Evolutionary conservation across 2,797 vertebrate genomes (phyloP).

Genomic region (Nyctibius grandis): DNA sequence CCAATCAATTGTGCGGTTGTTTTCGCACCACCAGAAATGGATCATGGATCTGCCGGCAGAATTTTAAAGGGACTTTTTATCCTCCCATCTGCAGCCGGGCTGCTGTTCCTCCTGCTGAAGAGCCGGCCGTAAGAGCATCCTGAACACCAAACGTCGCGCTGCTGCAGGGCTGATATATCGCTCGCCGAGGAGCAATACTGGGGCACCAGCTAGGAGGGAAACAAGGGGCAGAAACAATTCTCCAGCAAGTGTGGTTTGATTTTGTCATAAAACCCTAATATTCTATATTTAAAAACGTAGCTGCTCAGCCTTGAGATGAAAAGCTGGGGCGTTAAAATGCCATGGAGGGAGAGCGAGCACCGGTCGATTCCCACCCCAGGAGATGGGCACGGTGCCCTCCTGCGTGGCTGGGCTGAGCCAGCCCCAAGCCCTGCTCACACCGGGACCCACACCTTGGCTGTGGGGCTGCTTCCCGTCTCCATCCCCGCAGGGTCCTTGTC

Average conservation of each 20-base stretch:
- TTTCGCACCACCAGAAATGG: slow-evolving; percentile 18
- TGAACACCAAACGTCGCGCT: background rate
- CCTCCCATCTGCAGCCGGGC: slow-evolving; percentile 3
- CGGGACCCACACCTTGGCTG: background rate
- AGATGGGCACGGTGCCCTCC: accelerated
- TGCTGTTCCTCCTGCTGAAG: slow-evolving; percentile 39
- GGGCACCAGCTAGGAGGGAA: slow-evolving; percentile 1
- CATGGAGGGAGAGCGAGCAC: accelerated
- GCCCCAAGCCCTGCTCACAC: background rate
- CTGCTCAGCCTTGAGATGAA: background rate
- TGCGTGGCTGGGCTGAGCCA: background rate
- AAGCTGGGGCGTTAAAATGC: background rate
- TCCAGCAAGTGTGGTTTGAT: slow-evolving; percentile 59
- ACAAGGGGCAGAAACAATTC: slow-evolving; percentile 45
- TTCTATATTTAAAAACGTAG: slow-evolving; percentile 9
- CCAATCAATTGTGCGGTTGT: slow-evolving; percentile 5
- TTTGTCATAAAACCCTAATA: slow-evolving; percentile 50
- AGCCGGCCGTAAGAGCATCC: background rate
- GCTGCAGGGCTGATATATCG: background rate
- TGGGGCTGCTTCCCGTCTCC: accelerated
- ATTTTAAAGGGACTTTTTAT: slow-evolving; percentile 44
- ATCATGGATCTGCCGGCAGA: slow-evolving; percentile 33
- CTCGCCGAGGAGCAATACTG: background rate
- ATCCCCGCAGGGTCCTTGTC: accelerated
- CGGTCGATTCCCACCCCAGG: accelerated